Base-by-base conservation (phyloP, 2,888 invertebrate species). In the Habroteleia sp. region DNA sequence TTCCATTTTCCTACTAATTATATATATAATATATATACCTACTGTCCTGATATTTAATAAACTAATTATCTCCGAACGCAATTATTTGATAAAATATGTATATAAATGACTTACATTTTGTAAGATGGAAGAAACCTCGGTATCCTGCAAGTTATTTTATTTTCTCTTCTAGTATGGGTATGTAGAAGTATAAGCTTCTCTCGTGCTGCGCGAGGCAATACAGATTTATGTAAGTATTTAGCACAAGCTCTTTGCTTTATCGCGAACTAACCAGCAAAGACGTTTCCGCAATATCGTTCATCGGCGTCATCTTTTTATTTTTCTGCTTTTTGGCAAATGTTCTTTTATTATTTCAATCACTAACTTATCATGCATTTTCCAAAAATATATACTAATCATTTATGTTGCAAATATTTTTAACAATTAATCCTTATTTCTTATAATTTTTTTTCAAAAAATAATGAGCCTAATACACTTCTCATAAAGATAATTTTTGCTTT, bases 211-310 rank as follows among this genome's bases (percentile, higher is more conserved):
- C 83, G 81, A 84, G 86, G 88, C 88, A 88, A 88, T 88, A 88
- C 88, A 88, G 88, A 88, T 88, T 88, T 88, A 88, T 88, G 88
- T 88, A 87, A 88, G 88, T 88, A 88, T 88, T 88, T 88, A 88
- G 86, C 87, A 79, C 86, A 73, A 84, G 87, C 85, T 85, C 86
- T 84, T 85, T 87, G 87, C 88, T 88, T 88, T 88, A 88, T 88
- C 88, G 87, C 87, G 82, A 83, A 81, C 82, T 83, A 84, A 79
- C 86, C 86, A 88, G 87, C 87, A 84, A 85, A 84, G 85, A 83
- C 85, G 79, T 80, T 79, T 81, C 72, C 77, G 74, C 60, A 65
- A 74, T 73, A 68, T 72, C 68, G 72, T 69, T 56, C 33, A 41
- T 46, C 52, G 39, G 54, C 60, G 23, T 69, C 65, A 63, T 69